phyloP scores from a whole-genome alignment of 2,888 invertebrate species.

The Slavum lentiscoides region DNA sequence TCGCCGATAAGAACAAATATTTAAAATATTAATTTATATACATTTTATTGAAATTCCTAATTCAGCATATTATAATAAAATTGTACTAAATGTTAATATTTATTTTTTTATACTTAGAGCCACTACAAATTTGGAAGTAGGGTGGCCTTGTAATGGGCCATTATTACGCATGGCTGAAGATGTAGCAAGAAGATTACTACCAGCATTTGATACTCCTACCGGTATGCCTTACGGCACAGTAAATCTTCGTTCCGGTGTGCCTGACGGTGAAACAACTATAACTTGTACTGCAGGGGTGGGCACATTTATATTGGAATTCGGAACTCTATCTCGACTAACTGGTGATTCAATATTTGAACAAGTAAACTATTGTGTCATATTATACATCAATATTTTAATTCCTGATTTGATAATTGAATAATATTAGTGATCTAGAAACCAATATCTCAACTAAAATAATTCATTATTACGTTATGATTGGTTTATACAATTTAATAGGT shows the following conservation, averaged over 20 bases:
- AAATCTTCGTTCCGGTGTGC: slow-evolving; percentile 87
- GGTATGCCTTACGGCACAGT: slow-evolving; percentile 94
- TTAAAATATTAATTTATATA: too few species aligned
- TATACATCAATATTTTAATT: not conserved
- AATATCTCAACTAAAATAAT: too few species aligned
- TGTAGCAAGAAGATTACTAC: slow-evolving; percentile 86
- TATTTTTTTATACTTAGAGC: slow-evolving; percentile 64
- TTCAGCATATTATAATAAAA: not conserved
- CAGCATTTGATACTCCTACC: slow-evolving; percentile 85
- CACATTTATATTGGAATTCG: slow-evolving; percentile 96
- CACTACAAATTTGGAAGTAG: slow-evolving; percentile 79
- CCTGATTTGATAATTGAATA: not conserved
- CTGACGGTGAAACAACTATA: slow-evolving; percentile 90
- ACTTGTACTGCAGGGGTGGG: slow-evolving; percentile 98
- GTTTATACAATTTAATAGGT: too few species aligned
- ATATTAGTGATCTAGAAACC: not conserved
- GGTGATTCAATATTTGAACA: slow-evolving; percentile 95
- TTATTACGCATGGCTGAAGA: slow-evolving; percentile 89
- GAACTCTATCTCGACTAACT: slow-evolving; percentile 87
- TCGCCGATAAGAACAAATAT: too few species aligned
- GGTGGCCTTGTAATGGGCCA: slow-evolving; percentile 98
- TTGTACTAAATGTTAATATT: not conserved
- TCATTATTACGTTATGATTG: too few species aligned
- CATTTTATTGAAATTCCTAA: too few species aligned
- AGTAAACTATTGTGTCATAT: slow-evolving; percentile 58